These are phyloP conservation scores for Drosophila lacteicornis DNA, from an alignment of 1,140 invertebrate species.

Conservation along the genomic window DNA sequence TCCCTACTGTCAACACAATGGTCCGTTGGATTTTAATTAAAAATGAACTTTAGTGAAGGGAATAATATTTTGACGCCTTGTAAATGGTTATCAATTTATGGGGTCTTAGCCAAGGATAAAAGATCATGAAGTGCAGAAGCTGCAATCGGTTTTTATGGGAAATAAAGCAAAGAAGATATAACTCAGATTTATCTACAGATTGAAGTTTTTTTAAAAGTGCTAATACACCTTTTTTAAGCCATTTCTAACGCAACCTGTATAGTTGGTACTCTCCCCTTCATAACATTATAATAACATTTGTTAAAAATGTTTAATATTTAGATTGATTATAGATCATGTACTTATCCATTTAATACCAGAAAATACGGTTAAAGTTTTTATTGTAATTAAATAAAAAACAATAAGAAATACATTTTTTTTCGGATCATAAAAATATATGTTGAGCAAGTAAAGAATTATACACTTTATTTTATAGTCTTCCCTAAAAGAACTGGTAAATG, in stretches of 20 bases:
- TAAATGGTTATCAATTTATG: constrained; percentile 29
- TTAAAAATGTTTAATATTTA: no score
- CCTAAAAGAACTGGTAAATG: not conserved
- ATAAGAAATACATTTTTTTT: not conserved
- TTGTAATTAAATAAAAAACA: not conserved
- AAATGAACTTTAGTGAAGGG: constrained; percentile 35
- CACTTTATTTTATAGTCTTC: not conserved
- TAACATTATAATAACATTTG: not conserved
- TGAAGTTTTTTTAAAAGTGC: not conserved
- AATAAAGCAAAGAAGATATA: not conserved
- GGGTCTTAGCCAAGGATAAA: constrained; percentile 6
- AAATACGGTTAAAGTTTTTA: not conserved
- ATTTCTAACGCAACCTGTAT: not conserved
- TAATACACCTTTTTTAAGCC: not conserved
- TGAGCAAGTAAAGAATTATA: not conserved
- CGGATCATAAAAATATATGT: not conserved
- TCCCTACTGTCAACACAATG: constrained; percentile 19
- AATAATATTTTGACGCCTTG: constrained; percentile 16
- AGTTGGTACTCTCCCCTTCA: not conserved
- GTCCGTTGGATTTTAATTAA: constrained; percentile 23
- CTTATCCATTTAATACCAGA: not conserved
- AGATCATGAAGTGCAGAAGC: not conserved
- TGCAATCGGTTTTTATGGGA: not conserved
- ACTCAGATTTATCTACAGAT: not conserved
- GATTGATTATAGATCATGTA: no score